Percentiles rank a stretch among this genome's conserved stretches.
phyloP scores from a whole-genome alignment of 2,888 invertebrate species.

The Operophtera brumata region DNA sequence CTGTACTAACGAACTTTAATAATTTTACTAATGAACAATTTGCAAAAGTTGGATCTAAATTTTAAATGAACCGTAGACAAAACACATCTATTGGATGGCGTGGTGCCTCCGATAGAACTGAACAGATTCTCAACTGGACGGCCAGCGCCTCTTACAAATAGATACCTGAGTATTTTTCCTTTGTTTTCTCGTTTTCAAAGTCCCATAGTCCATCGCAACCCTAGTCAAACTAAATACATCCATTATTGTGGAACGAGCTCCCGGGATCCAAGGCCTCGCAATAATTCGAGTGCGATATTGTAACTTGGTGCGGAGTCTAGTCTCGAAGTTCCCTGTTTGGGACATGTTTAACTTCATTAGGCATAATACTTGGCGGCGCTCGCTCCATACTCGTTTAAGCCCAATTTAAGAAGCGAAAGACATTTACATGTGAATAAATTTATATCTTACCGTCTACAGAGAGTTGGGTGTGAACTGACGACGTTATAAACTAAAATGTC shows the following conservation, averaged over 20 bases:
- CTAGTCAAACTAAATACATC: background rate
- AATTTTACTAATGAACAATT: background rate
- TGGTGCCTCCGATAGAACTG: too few relatives aligned
- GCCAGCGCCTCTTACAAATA: too few relatives aligned
- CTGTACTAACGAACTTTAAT: background rate
- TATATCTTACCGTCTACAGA: conserved; percentile 69
- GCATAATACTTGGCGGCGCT: conserved; percentile 69
- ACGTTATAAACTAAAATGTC: conserved; percentile 39
- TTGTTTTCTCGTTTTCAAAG: too few relatives aligned
- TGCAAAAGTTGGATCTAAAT: background rate
- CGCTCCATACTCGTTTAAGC: conserved; percentile 78
- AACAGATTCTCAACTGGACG: too few relatives aligned
- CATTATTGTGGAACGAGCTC: background rate
- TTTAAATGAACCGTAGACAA: too few relatives aligned
- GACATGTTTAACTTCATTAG: conserved; percentile 79
- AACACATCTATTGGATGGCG: too few relatives aligned
- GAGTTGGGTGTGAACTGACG: conserved; percentile 42
- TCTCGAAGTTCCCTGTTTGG: conserved; percentile 59
- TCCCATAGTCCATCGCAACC: too few relatives aligned
- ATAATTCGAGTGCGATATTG: conserved; percentile 47
- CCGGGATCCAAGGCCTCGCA: conserved; percentile 29
- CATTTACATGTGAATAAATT: conserved; percentile 79
- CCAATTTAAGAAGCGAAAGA: conserved; percentile 76
- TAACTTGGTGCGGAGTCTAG: conserved; percentile 53
- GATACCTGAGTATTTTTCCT: too few relatives aligned